Base-by-base conservation (phyloP, 1,140 invertebrate species). In the Temnothorax longispinosus region DNA sequence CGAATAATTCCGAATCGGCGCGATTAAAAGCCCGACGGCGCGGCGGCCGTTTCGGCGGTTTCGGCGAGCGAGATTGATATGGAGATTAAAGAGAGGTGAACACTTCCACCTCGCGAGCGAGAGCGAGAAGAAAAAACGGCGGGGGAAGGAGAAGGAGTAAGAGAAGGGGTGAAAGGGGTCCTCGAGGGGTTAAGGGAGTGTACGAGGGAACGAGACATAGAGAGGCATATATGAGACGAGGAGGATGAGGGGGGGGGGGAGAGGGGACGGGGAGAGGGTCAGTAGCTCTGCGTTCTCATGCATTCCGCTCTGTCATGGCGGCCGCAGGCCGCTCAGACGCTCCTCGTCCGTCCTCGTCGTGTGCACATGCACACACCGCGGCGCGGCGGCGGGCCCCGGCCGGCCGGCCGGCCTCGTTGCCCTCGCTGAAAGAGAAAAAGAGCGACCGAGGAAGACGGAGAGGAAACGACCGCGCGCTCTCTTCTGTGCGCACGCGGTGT, bases 291-390 rank as follows among this genome's bases (percentile, higher is more conserved):
- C 92, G 94, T 94, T 94, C 94, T 94, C 94, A 95, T 94, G 94
- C 94, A 95, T 95, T 95, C 94, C 93, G 93, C 93, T 93, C 91
- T 92, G 94, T 94, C 93, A 95, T 94, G 94, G 93, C 93, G 93
- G 77, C 91, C 91, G 93, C 92, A 93, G 93, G 77, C 91, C 91
- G 93, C 92, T 94, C 92, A 93, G 92, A 94, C 92, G 88, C 90
- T 90, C 88, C 87, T 90, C 87, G 89, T 89, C 87, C 80, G 90
- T 92, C 88, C 87, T 92, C 76, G 89, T 90, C 88, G 85, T 75
- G 74, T 74, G 80, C 52, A 74, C 90, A 78, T 89, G 87, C 80
- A 81, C 72, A 76, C 82, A 80, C 71, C 86, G 60, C 60, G 58
- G 78, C 72, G 88, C 88, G 88, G 41, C 87, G 89, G 74, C 67